A percentile compares a stretch with the other conserved stretches of the same genome.
Evolutionary conservation across 2,888 invertebrate genomes (phyloP).

Genomic region (Cremastinae sp.): DNA sequence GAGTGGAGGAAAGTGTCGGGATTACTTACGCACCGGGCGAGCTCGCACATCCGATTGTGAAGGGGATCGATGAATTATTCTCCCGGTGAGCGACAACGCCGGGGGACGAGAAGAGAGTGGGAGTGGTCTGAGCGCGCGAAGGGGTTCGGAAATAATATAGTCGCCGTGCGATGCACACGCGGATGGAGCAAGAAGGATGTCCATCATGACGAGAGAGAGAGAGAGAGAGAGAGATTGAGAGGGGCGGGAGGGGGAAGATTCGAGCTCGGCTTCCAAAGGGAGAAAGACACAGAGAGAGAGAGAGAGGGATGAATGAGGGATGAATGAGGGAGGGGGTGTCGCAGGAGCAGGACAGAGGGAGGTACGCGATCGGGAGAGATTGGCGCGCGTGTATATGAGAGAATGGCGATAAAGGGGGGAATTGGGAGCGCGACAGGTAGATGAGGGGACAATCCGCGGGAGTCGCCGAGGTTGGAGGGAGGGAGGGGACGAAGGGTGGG

Average conservation of each 20-base stretch:
- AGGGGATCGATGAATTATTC: constrained; percentile 65
- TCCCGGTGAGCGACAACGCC: constrained; percentile 59
- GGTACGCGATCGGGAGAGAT: too few relatives aligned
- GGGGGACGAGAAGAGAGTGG: constrained; percentile 32
- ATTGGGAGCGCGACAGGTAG: constrained; percentile 44
- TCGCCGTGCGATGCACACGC: too few relatives aligned
- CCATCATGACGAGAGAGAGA: too few relatives aligned
- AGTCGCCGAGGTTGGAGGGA: too few relatives aligned
- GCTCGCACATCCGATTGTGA: constrained; percentile 43
- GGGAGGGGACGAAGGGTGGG: constrained; percentile 61
- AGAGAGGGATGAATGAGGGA: constrained; percentile 22
- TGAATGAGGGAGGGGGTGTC: constrained; percentile 19
- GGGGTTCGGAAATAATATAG: constrained; percentile 54
- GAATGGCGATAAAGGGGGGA: constrained; percentile 38
- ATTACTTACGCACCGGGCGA: constrained; percentile 42
- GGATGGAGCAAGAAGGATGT: too few relatives aligned
- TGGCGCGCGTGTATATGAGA: constrained; percentile 45
- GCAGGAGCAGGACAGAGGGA: constrained; percentile 14
- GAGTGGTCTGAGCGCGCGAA: constrained; percentile 14
- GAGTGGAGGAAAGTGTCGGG: constrained; percentile 12
- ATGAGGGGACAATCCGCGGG: too few relatives aligned
- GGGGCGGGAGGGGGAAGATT: constrained; percentile 22
- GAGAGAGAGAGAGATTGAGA: constrained; percentile 46
- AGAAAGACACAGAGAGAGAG: too few relatives aligned
- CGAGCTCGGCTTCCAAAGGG: too few relatives aligned